Evolutionary conservation across 2,888 invertebrate species (phyloP).

Genomic region (Chymomyza procnemis): DNA sequence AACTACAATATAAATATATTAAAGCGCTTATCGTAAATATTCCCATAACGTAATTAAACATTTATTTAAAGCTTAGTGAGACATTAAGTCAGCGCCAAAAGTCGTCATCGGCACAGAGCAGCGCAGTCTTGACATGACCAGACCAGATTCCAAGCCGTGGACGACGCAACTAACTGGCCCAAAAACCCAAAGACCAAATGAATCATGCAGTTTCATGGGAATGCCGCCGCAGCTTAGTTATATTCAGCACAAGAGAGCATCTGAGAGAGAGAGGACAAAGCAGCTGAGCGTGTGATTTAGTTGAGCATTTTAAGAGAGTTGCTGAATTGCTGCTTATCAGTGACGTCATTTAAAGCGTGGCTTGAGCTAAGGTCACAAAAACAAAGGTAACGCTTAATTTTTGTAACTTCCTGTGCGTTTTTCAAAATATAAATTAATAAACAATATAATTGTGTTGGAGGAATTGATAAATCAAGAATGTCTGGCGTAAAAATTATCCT

Average conservation of each 20-base stretch:
- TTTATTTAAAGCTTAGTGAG: background rate
- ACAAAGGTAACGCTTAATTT: no score
- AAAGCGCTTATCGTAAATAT: background rate
- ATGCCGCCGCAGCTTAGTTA: background rate
- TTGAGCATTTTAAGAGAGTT: background rate
- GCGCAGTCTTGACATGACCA: background rate
- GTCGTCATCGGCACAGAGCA: background rate
- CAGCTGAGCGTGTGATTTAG: no score
- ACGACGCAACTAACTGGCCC: slow-evolving; percentile 19
- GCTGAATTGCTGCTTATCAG: no score
- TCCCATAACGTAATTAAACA: background rate
- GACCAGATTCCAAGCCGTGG: background rate
- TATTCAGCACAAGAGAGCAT: background rate
- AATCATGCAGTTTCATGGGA: slow-evolving; percentile 22
- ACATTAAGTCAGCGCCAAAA: background rate
- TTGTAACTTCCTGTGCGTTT: no score
- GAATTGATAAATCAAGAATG: no score
- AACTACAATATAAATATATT: background rate
- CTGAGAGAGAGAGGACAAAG: no score
- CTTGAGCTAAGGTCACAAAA: no score
- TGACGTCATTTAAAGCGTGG: no score
- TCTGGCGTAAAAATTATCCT: no score
- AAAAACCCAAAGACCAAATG: slow-evolving; percentile 29
- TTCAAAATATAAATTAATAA: no score
- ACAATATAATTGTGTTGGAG: no score